phyloP scores from a whole-genome alignment of 64 coral and sea anemone species.

The Stichodactyla mertensii region DNA sequence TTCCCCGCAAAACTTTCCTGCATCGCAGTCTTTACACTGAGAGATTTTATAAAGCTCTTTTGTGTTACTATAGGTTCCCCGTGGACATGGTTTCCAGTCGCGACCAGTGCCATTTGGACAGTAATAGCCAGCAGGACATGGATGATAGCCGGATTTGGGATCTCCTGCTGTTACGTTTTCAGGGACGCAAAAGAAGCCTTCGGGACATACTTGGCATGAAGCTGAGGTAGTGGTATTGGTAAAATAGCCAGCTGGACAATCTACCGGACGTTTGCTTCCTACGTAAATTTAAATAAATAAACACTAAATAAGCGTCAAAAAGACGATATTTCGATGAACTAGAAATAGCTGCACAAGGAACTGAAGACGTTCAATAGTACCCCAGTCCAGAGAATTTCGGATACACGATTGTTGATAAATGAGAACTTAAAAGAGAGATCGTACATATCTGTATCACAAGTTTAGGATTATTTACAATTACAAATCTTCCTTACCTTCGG shows the following conservation, averaged over 20 bases:
- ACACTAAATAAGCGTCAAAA: too few species aligned
- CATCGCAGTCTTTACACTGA: constrained; percentile 81
- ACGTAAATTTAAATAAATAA: neutral
- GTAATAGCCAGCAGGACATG: constrained; percentile 83
- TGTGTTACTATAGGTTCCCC: constrained; percentile 78
- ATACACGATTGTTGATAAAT: too few species aligned
- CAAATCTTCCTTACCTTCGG: constrained; percentile 43
- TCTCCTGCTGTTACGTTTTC: constrained; percentile 93
- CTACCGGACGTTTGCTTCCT: constrained; percentile 82
- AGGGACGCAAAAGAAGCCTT: constrained; percentile 82
- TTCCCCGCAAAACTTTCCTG: constrained; percentile 85
- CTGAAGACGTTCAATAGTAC: too few species aligned
- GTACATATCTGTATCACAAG: neutral
- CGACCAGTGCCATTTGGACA: constrained; percentile 85
- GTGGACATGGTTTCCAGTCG: constrained; percentile 89
- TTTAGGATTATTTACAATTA: too few species aligned
- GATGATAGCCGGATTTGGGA: constrained; percentile 80
- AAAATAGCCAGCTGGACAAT: constrained; percentile 69
- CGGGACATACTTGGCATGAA: constrained; percentile 75
- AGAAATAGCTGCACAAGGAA: too few species aligned
- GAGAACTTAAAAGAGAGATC: too few species aligned
- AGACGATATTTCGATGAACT: too few species aligned
- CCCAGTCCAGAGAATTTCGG: too few species aligned
- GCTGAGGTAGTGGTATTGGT: constrained; percentile 77
- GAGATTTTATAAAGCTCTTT: constrained; percentile 47